A percentile compares a stretch with the other conserved stretches of the same genome.
phyloP scores from a whole-genome alignment of 1,140 invertebrate species.

The Stratiolaelaps scimitus region DNA sequence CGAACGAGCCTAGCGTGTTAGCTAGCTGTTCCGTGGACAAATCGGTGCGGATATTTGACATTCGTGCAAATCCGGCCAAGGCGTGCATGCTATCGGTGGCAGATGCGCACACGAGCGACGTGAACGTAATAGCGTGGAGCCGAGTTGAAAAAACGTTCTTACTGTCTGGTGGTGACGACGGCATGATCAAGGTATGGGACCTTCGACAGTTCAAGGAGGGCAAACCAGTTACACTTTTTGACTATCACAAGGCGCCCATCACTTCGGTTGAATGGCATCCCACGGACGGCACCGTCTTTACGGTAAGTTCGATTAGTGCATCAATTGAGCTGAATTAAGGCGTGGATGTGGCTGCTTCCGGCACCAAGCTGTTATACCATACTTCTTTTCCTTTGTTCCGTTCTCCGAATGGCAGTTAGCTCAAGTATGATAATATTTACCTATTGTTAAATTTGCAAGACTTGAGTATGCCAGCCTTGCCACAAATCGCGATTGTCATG shows the following conservation, averaged over 20 bases:
- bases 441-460: too few species aligned
- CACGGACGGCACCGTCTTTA: conserved; percentile 75
- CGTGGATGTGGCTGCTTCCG: too few species aligned
- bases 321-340: too few species aligned
- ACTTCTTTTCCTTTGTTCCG: too few species aligned
- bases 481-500: too few species aligned
- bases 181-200: conserved; percentile 86
- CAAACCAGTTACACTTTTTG: conserved; percentile 74
- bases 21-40: conserved; percentile 91
- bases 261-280: conserved; percentile 93
- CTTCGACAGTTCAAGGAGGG: conserved; percentile 63
- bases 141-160: conserved; percentile 69
- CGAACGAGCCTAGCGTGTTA: conserved; percentile 77
- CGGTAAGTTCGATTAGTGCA: conserved; percentile 41
- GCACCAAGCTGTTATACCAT: too few species aligned
- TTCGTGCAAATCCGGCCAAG: conserved; percentile 62
- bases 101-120: conserved; percentile 75
- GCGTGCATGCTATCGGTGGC: conserved; percentile 80
- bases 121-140: conserved; percentile 98
- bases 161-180: conserved; percentile 89
- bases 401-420: too few species aligned
- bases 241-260: conserved; percentile 78
- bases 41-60: conserved; percentile 56
- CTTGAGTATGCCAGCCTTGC: too few species aligned
- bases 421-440: too few species aligned